Evolutionary conservation across 2,113 vertebrate species (phyloP), one percentile per base, ranked within the genome.

Genomic region (Copsychus sechellarum): DNA sequence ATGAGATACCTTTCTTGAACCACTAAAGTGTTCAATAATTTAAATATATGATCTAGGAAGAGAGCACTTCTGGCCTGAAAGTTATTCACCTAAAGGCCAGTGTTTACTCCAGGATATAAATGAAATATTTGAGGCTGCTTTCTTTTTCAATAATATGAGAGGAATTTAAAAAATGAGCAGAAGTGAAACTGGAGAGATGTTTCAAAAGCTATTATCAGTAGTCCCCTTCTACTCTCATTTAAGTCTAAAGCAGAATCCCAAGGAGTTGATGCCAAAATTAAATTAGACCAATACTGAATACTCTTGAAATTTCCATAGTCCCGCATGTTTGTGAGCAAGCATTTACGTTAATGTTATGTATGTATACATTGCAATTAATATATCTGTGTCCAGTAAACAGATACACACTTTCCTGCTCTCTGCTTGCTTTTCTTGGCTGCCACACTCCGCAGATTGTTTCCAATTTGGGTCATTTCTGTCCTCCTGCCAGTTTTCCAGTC

Each of bases 401-500:
- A 36, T 21, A 33, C 16, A 64, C 9, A 33, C 15, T 72, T 61
- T 64, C 65, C 73, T 90, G 9, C 24, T 90, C 76, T 86, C 60
- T 72, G n/a, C 56, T 94, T 76, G 48, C 76, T 93, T 82, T 96
- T 81, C 61, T 92, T 58, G 29, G 91, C 86, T 94, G 95, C 65
- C 86, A 95, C 43, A 25, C 34, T 88, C 56, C 86, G 36, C 69
- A 58, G 61, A 95, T 71, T 95, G 81, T 97, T 97, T 97, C 94
- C 88, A 96, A 69, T 95, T 88, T 96, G 93, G 95, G 74, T 96
- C 78, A 92, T 94, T 95, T 97, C 86, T 96, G 93, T 96, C 72
- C 43, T 95, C 40, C 81, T 95, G 96, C 96, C 95, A 97, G 96
- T 96, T 97, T 97, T 96, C 93, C 95, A 96, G 93, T 93, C 84